phyloP scores from a whole-genome alignment of 2,797 vertebrate genomes.

The Cuculus canorus region DNA sequence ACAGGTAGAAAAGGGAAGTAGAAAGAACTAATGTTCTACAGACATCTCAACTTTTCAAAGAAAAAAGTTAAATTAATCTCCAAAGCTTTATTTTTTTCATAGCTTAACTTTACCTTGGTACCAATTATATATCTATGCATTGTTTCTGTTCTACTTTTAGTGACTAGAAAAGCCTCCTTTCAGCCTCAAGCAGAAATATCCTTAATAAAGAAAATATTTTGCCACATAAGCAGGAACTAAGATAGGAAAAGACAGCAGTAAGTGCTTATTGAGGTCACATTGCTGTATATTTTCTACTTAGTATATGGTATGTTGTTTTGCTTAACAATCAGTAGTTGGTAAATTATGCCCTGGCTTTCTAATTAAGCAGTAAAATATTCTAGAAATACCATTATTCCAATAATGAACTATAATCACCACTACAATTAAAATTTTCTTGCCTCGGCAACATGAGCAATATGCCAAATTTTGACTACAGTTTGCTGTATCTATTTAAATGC shows the following conservation, averaged over 20 bases:
- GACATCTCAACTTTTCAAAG: neutral
- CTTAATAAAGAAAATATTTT: neutral
- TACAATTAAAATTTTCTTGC: neutral
- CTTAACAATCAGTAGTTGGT: neutral
- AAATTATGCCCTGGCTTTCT: neutral
- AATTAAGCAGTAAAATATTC: neutral
- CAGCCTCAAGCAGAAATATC: neutral
- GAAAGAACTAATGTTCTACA: neutral
- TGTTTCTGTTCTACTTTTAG: neutral
- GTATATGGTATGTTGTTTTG: neutral
- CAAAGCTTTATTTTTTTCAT: neutral
- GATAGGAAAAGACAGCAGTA: neutral
- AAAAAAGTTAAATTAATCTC: neutral
- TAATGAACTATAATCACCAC: neutral
- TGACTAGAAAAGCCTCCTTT: neutral
- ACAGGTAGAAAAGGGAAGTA: neutral
- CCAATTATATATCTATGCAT: neutral
- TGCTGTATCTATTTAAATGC: neutral
- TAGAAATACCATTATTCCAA: neutral
- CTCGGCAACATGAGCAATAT: neutral
- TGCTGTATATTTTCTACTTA: neutral
- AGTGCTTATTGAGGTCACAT: neutral
- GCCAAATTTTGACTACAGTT: neutral
- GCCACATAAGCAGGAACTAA: neutral
- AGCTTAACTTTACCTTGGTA: neutral